Percentiles rank a stretch among this genome's conserved stretches.
Evolutionary conservation across 2,797 vertebrate genomes (phyloP).

Genomic region (Paratrypauchen microcephalus): DNA sequence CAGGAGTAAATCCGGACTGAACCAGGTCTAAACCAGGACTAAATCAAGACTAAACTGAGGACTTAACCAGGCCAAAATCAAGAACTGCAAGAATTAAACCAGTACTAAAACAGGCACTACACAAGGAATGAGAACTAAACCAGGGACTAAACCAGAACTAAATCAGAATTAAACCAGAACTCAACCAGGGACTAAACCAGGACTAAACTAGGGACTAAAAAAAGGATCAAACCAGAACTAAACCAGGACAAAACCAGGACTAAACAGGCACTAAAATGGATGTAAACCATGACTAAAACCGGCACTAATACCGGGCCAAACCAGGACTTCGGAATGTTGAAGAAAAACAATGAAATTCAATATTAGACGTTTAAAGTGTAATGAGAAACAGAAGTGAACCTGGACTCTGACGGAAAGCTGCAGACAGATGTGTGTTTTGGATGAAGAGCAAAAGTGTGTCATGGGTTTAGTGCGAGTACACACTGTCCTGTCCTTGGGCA

Average conservation of each 20-base stretch:
- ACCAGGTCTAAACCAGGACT: not conserved
- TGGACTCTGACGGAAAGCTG: not conserved
- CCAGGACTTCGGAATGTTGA: not conserved
- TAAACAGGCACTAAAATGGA: no score
- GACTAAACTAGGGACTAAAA: not conserved
- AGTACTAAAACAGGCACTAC: not conserved
- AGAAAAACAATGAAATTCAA: not conserved
- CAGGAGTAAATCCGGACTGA: not conserved
- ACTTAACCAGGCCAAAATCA: not conserved
- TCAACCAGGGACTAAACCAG: not conserved
- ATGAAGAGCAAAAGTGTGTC: not conserved
- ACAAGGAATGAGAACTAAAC: no score
- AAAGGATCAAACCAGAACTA: no score
- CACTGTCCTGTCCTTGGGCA: no score
- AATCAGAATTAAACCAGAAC: no score
- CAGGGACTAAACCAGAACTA: no score
- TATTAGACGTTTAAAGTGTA: not conserved
- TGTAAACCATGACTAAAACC: no score
- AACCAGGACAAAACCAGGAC: no score
- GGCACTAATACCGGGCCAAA: not conserved
- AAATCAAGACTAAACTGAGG: not conserved
- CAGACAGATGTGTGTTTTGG: not conserved
- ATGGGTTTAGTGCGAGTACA: not conserved
- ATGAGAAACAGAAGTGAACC: not conserved
- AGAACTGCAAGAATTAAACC: not conserved